A percentile compares a stretch with the other conserved stretches of the same genome.
Conservation (phyloP, 2,888 invertebrate genomes). For the Rhaphigaster nebulosa region DNA sequence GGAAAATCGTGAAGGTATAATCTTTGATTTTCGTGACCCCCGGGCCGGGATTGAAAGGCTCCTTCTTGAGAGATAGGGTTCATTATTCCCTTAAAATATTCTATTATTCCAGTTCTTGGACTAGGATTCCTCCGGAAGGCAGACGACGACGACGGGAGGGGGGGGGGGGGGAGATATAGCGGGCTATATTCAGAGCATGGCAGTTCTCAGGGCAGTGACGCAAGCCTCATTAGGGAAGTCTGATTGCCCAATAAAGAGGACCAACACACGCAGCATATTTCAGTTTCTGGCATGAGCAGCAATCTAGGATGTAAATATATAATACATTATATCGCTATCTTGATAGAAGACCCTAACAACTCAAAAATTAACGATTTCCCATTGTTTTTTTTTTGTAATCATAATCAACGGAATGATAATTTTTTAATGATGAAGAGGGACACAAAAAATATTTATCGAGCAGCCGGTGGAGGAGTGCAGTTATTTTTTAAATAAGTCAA, state of each 20-base stretch:
- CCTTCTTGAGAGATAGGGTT: background rate
- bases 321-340: too few relatives aligned
- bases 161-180: background rate
- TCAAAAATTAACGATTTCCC: too few relatives aligned
- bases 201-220: background rate
- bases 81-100: slow-evolving; percentile 21
- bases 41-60: background rate
- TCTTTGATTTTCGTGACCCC: slow-evolving; percentile 34
- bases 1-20: slow-evolving; percentile 37
- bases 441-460: too few relatives aligned
- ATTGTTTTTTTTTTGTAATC: too few relatives aligned
- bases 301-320: background rate
- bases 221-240: background rate
- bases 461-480: too few relatives aligned
- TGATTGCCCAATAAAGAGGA: background rate
- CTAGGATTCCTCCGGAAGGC: background rate
- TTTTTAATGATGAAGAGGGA: too few relatives aligned
- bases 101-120: background rate
- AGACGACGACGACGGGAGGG: too few relatives aligned
- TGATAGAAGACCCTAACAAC: too few relatives aligned
- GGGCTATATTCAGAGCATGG: background rate
- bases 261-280: background rate
- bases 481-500: too few relatives aligned
- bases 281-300: background rate
- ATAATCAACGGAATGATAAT: too few relatives aligned